phyloP scores from a whole-genome alignment of 2,888 invertebrate genomes.

The Platycheirus albimanus region DNA sequence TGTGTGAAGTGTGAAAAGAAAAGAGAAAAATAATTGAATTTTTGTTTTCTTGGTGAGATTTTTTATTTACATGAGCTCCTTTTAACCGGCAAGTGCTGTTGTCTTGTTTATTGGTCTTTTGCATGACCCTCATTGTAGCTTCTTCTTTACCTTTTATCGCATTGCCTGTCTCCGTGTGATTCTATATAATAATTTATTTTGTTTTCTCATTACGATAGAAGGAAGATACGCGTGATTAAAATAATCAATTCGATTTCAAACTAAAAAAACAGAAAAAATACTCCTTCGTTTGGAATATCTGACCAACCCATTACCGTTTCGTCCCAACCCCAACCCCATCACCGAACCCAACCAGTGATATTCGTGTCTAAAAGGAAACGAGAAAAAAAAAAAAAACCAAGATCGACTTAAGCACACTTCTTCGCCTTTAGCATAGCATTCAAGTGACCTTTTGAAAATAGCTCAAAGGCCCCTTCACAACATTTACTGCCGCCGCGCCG shows the following conservation, averaged over 20 bases:
- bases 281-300: conserved; percentile 13
- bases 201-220: conserved; percentile 35
- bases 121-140: conserved; percentile 48
- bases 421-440: conserved; percentile 48
- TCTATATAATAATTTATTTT: conserved; percentile 45
- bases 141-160: conserved; percentile 22
- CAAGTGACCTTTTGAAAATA: conserved; percentile 65
- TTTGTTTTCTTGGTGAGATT: background rate
- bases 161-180: conserved; percentile 21
- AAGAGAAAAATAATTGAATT: background rate
- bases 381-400: conserved; percentile 30
- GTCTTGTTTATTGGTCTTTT: conserved; percentile 43
- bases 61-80: conserved; percentile 32
- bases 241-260: conserved; percentile 37
- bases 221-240: conserved; percentile 47
- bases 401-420: conserved; percentile 39
- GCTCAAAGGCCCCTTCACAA: conserved; percentile 38
- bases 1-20: conserved; percentile 10
- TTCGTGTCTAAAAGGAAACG: conserved; percentile 10
- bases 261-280: conserved; percentile 6
- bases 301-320: conserved; percentile 21
- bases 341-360: background rate
- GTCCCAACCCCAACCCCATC: background rate
- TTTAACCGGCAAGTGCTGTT: conserved; percentile 53
- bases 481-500: conserved; percentile 12